phyloP scores from a whole-genome alignment of 2,113 vertebrate species.

The Lepisosteus oculatus region DNA sequence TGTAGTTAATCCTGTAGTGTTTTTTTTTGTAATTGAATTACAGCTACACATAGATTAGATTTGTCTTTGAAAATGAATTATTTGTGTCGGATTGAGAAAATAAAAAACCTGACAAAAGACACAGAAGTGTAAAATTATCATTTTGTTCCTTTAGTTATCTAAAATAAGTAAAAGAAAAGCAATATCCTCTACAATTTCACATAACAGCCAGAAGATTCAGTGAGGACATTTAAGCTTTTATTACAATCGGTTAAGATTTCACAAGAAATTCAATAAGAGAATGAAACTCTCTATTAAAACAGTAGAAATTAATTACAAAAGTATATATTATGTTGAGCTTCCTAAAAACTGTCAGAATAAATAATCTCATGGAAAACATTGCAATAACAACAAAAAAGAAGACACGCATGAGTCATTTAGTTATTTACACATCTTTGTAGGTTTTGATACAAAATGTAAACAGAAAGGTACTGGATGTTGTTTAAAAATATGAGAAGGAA shows the following conservation, averaged over 20 bases:
- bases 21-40: no score
- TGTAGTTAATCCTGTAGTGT: no score
- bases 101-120: slow-evolving; percentile 8
- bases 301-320: not conserved
- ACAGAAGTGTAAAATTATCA: not conserved
- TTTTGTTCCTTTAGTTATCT: slow-evolving; percentile 15
- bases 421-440: no score
- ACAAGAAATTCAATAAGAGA: not conserved
- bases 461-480: no score
- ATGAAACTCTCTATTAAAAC: not conserved
- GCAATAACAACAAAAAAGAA: no score
- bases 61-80: slow-evolving; percentile 12
- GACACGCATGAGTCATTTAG: no score
- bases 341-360: no score
- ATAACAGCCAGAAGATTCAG: slow-evolving; percentile 11
- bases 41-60: no score
- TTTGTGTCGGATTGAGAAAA: slow-evolving; percentile 10
- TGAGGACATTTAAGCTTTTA: not conserved
- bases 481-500: no score
- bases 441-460: no score
- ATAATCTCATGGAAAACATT: no score
- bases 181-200: slow-evolving; percentile 22
- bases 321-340: not conserved
- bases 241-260: not conserved
- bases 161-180: slow-evolving; percentile 28